phyloP scores from a whole-genome alignment of 1,140 invertebrate genomes.

The silkworm (Bombyx mori) region ASM3026992v2 NC_085134.1:7191501-7192000 shows the following conservation, averaged over 20 bases:
- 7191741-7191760: no score
- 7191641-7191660: no score
- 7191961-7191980: conserved; percentile 74
- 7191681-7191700: no score
- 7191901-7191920: conserved; percentile 84
- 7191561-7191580: no score
- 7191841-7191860: conserved; percentile 86
- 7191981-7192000: conserved; percentile 61
- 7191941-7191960: conserved; percentile 83
- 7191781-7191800: not conserved
- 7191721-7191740: not conserved
- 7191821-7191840: conserved; percentile 15
- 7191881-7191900: conserved; percentile 77
- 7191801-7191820: not conserved
- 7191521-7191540: no score
- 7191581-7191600: no score
- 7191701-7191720: no score
- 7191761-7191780: not conserved
- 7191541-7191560: no score
- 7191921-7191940: conserved; percentile 89
- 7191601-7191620: no score
- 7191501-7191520: no score
- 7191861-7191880: conserved; percentile 78
- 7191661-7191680: no score
- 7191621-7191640: no score